phyloP scores from a whole-genome alignment of 2,113 vertebrate genomes.

The Progne subis region DNA sequence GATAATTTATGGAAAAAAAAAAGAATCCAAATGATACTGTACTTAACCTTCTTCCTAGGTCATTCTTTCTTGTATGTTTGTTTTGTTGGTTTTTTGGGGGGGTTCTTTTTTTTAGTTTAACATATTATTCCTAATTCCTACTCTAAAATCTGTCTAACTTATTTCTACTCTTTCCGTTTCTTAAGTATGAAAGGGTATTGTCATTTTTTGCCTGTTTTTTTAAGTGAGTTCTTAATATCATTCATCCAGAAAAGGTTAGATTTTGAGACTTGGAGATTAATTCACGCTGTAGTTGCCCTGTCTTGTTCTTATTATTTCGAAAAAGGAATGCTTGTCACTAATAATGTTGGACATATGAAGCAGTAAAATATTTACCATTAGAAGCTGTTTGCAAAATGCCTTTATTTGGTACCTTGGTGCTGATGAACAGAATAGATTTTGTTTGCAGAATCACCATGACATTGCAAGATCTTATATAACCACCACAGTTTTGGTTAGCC shows the following conservation, averaged over 20 bases:
- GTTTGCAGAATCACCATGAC: constrained; percentile 26
- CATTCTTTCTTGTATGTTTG: not conserved
- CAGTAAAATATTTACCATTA: not conserved
- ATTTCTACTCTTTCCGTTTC: not conserved
- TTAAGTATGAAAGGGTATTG: not conserved
- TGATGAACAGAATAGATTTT: not conserved
- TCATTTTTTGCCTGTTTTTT: not conserved
- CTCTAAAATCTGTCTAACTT: not conserved
- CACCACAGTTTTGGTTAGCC: not conserved
- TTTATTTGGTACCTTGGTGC: not conserved
- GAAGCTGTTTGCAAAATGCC: not conserved
- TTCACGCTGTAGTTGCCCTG: not conserved
- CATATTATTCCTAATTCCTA: not conserved
- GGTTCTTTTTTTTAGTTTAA: not conserved
- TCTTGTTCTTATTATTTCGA: not conserved
- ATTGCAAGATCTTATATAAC: constrained; percentile 55
- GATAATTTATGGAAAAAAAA: not conserved
- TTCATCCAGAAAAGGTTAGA: not conserved
- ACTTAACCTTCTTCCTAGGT: fast-evolving
- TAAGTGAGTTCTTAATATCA: not conserved
- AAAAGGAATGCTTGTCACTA: not conserved
- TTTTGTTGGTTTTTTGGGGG: too few relatives aligned
- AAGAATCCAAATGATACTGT: not conserved
- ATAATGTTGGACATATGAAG: not conserved
- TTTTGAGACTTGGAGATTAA: not conserved